These are phyloP conservation scores for Trematomus bernacchii DNA, from an alignment of 2,797 vertebrate genomes.

Conservation along the genomic window DNA sequence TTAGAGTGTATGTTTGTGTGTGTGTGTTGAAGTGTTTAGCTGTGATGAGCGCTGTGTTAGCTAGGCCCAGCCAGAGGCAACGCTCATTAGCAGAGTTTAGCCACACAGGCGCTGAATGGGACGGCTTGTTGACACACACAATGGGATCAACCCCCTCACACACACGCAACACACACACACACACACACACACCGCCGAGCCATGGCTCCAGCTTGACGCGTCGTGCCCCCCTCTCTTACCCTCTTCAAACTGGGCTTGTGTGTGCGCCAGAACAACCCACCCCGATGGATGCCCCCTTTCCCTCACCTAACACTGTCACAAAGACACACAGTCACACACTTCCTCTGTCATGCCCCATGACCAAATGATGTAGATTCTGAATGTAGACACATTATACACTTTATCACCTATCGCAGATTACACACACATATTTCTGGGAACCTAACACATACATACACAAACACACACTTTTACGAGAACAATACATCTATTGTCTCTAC, in stretches of 20 bases:
- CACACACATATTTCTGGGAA: constrained; percentile 21
- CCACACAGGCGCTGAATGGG: constrained; percentile 83
- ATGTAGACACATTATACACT: constrained; percentile 14
- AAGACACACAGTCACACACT: constrained; percentile 38
- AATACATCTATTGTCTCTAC: constrained; percentile 46
- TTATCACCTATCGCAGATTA: constrained; percentile 23
- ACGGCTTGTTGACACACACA: constrained; percentile 85
- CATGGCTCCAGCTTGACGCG: constrained; percentile 82
- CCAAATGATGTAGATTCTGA: not conserved
- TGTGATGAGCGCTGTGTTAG: constrained; percentile 59
- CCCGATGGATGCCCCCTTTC: constrained; percentile 56
- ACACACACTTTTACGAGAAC: constrained; percentile 30
- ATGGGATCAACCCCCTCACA: constrained; percentile 76
- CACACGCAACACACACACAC: constrained; percentile 65
- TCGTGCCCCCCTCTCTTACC: constrained; percentile 70
- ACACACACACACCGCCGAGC: constrained; percentile 65
- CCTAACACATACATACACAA: constrained; percentile 14
- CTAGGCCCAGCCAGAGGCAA: constrained; percentile 77
- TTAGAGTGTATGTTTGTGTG: constrained; percentile 13
- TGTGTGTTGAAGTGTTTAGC: constrained; percentile 59
- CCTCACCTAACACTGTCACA: constrained; percentile 48
- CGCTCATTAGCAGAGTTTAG: constrained; percentile 88
- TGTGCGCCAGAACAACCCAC: constrained; percentile 56
- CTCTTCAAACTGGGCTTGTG: constrained; percentile 58
- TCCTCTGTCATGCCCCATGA: constrained; percentile 9